Percentiles rank a stretch among this genome's conserved stretches.
phyloP scores from a whole-genome alignment of 2,113 vertebrate genomes.

The Elaphurus davidianus region DNA sequence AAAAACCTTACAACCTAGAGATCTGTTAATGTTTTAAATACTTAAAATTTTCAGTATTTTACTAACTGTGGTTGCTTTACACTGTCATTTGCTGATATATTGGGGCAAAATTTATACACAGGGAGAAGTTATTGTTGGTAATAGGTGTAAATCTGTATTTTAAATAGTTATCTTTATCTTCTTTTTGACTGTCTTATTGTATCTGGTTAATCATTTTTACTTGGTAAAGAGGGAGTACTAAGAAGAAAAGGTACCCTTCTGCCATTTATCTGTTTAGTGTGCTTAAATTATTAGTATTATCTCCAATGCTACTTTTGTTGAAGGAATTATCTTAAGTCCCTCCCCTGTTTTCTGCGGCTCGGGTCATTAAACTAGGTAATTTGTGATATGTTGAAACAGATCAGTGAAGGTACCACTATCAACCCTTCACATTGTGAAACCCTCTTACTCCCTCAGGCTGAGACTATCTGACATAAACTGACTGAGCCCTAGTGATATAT shows the following conservation, averaged over 20 bases:
- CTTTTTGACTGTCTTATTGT: background rate
- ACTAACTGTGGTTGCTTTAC: background rate
- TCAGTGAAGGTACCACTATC: background rate
- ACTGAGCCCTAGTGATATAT: background rate
- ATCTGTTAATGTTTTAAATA: background rate
- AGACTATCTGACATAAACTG: background rate
- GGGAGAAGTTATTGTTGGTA: background rate
- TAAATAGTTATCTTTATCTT: background rate
- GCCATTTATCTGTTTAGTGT: background rate
- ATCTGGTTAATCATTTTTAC: background rate
- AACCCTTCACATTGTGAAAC: background rate
- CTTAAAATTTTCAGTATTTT: background rate
- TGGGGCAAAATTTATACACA: background rate
- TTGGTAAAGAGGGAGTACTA: background rate
- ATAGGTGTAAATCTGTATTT: background rate
- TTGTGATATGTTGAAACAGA: background rate
- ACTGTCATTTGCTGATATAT: background rate
- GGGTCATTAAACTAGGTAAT: background rate
- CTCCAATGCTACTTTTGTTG: background rate
- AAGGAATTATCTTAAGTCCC: background rate
- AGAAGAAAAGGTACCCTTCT: background rate
- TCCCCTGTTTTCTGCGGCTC: background rate
- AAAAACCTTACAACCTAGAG: background rate
- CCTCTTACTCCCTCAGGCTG: background rate
- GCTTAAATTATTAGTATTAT: background rate